Evolutionary conservation across 2,797 vertebrate genomes (phyloP).

Genomic region (Hafferia zeledoni): DNA sequence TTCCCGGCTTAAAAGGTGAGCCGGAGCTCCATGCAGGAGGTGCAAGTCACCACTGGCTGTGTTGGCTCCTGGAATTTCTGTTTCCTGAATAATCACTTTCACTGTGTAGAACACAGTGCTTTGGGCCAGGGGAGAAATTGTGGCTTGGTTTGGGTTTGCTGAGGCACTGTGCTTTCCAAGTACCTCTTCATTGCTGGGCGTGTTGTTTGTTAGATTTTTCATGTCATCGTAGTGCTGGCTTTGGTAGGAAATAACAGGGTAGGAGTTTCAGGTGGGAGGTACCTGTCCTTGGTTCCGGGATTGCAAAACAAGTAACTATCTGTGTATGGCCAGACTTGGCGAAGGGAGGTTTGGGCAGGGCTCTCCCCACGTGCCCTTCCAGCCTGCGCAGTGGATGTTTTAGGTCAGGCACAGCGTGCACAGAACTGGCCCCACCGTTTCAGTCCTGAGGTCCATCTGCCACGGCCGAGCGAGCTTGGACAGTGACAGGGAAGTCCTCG

Average conservation of each 20-base stretch:
- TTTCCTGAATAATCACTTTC: neutral
- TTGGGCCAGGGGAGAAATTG: fast-evolving
- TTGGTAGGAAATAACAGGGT: neutral
- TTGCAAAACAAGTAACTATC: neutral
- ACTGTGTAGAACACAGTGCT: neutral
- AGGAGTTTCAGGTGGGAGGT: neutral
- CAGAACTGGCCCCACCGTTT: no score
- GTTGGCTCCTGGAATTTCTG: neutral
- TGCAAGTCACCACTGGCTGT: neutral
- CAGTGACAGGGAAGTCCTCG: no score
- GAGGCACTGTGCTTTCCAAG: neutral
- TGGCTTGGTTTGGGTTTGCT: neutral
- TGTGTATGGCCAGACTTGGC: no score
- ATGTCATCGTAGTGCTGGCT: neutral
- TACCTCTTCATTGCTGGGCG: neutral
- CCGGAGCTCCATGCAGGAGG: neutral
- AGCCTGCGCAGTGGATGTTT: no score
- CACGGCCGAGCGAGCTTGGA: no score
- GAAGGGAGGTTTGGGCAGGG: no score
- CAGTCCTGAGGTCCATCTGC: no score
- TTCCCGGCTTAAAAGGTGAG: neutral
- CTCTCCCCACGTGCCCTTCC: no score
- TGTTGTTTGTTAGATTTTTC: neutral
- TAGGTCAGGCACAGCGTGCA: no score
- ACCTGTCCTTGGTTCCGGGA: fast-evolving